These are phyloP conservation scores for Aldrovandia affinis DNA, from an alignment of 2,797 vertebrate species.

Conservation along the genomic window DNA sequence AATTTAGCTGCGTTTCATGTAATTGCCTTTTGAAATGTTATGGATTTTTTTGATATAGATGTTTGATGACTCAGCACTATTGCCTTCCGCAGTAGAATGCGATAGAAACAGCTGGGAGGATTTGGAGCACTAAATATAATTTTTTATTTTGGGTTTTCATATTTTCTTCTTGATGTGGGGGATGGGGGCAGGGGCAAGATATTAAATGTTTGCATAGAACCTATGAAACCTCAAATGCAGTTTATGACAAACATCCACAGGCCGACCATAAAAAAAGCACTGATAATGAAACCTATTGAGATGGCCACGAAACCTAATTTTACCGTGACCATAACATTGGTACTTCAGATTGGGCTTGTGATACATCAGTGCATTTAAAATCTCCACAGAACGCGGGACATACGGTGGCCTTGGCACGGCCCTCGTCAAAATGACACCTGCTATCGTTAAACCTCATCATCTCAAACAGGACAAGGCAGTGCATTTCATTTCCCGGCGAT, in stretches of 20 bases:
- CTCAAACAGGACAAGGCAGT: background rate
- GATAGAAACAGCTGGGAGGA: background rate
- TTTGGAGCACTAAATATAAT: background rate
- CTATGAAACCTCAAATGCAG: too few relatives aligned
- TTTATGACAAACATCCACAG: too few relatives aligned
- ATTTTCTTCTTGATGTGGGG: too few relatives aligned
- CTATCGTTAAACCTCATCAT: background rate
- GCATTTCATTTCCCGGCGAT: background rate
- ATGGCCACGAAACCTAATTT: background rate
- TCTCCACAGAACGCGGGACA: background rate
- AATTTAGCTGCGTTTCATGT: constrained; percentile 10
- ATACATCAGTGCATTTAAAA: background rate
- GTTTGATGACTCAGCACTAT: constrained; percentile 25
- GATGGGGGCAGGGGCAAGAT: too few relatives aligned
- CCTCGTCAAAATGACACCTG: background rate
- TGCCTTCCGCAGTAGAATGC: background rate
- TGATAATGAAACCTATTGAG: too few relatives aligned
- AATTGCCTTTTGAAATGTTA: constrained; percentile 20
- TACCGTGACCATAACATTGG: background rate
- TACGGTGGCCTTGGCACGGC: background rate
- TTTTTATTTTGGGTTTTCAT: background rate
- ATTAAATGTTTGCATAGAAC: too few relatives aligned
- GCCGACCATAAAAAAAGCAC: too few relatives aligned
- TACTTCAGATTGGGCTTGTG: background rate
- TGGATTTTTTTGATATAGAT: constrained; percentile 19